Evolutionary conservation across 2,797 vertebrate genomes (phyloP), one percentile per base, ranked within the genome.

Genomic region (Hypotaenidia okinawae): DNA sequence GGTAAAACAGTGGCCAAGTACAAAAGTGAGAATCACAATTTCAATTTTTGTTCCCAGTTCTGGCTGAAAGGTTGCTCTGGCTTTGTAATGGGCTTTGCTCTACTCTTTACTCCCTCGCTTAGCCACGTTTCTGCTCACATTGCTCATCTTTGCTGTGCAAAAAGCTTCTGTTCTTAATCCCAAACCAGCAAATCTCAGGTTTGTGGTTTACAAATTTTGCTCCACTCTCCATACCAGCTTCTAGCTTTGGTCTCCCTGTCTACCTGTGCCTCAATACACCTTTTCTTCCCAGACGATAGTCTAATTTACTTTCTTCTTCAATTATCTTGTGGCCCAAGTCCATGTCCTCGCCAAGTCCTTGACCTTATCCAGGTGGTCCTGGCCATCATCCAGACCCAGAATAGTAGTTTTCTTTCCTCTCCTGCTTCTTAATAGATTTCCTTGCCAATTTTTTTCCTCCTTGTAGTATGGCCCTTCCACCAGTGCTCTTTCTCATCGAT

Each of bases 271-370:
- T 69, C 51, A 23, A 9, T 10, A n/a, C n/a, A 32, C 24, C 15
- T 45, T 7, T 43, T 66, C n/a, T 80, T 75, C 43, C 49, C 22
- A 51, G 27, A 8, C 37, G 22, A 32, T 64, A 5, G 54, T 6
- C 39, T 17, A 18, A 62, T 47, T 82, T 23, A 27, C 13, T 58
- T 37, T 10, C 37, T 49, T 82, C 24, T 32, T 69, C 33, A 16
- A n/a, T 35, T 70, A 35, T 59, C 16, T 52, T 35, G 62, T 11
- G 13, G 18, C 7, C 10, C 41, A 19, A 7, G 47, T 10, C 15
- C 23, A n/a, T 0, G 0, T 59, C 41, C 61, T 75, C 33, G 55
- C 21, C 55, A 9, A 55, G 11, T 43, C 59, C 19, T 0, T 33
- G 8, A 32, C 33, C 14, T 55, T 41, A 57, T 12, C 33, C 3